Evolutionary conservation across 2,113 vertebrate species (phyloP), one percentile per base, ranked within the genome.

Genomic region (Anolis carolinensis): DNA sequence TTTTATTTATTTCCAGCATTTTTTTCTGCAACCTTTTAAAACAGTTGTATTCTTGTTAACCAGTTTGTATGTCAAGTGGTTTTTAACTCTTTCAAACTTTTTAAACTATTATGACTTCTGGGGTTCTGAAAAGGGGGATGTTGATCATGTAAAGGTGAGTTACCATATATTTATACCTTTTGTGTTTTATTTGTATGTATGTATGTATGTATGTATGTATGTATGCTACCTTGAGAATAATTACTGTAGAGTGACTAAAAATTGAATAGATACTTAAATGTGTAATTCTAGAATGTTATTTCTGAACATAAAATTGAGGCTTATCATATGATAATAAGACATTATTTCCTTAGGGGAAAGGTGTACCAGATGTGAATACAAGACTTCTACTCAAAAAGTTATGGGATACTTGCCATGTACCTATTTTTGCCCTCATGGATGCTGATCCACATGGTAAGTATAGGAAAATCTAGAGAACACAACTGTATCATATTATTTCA

Each of bases 281-380:
- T 1, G 0, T 74, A 70, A 27, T 70, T 73, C 63, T 84, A 30
- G 4, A 55, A 0, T 25, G 34, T 59, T 59, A 59, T 59, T 59
- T 59, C 55, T 59, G 18, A 59, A 59, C 55, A 59, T 59, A 59
- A 59, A 59, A 59, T 44, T 44, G 39, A 44, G 39, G 39, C 39
- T 44, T 44, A 44, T 44, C 39, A 44, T 44, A 44, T 44, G 39
- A 44, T 44, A 86, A 10, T 87, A 86, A 82, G 83, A 44, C 82
- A 91, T 89, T 77, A 34, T 90, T 91, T 94, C 90, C 88, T 80
- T 86, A 99, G 99, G 98, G 98, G 82, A 99, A 98, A 97, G 99
- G 99, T 0, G 32, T 98, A 52, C 99, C 98, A 84, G 99, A 99
- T 93, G 94, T 99, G 86, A 99, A 99, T 90, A 99, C 98, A 81